Percentiles rank a stretch among this genome's conserved stretches.
phyloP scores from a whole-genome alignment of 2,797 vertebrate genomes.

The Hephaestus fuliginosus region DNA sequence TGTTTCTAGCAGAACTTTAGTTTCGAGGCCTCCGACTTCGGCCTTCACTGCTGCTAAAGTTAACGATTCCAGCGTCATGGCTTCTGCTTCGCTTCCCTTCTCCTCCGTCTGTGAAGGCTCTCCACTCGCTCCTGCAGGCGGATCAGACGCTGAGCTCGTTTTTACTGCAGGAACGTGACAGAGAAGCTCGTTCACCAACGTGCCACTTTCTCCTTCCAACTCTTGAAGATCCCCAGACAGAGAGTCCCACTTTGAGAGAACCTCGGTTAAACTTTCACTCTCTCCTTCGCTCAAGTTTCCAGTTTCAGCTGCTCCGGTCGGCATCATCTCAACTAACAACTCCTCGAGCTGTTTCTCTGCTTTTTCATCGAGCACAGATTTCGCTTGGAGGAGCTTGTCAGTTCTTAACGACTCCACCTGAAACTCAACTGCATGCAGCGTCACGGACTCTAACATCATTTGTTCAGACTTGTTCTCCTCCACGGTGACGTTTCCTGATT shows the following conservation, averaged over 20 bases:
- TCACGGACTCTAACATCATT: conserved; percentile 45
- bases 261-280: not conserved
- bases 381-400: conserved; percentile 14
- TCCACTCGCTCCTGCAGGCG: not conserved
- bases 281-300: not conserved
- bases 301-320: not conserved
- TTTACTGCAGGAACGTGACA: not conserved
- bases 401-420: conserved; percentile 20
- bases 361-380: not conserved
- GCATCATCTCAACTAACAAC: not conserved
- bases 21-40: conserved; percentile 25
- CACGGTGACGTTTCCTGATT: not conserved
- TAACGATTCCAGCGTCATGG: conserved; percentile 35
- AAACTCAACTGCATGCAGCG: not conserved
- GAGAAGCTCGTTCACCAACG: conserved; percentile 27
- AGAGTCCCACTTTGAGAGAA: conserved; percentile 37
- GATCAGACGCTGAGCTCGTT: not conserved
- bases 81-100: not conserved
- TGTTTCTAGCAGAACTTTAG: conserved; percentile 20
- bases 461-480: conserved; percentile 10
- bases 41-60: conserved; percentile 25
- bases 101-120: not conserved
- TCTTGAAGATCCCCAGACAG: conserved; percentile 30
- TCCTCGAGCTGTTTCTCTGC: conserved; percentile 15
- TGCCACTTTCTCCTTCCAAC: conserved; percentile 22